Percentiles rank a stretch among this genome's conserved stretches.
Conservation (phyloP, 2,797 vertebrate genomes). For the Notamacropus eugenii region DNA sequence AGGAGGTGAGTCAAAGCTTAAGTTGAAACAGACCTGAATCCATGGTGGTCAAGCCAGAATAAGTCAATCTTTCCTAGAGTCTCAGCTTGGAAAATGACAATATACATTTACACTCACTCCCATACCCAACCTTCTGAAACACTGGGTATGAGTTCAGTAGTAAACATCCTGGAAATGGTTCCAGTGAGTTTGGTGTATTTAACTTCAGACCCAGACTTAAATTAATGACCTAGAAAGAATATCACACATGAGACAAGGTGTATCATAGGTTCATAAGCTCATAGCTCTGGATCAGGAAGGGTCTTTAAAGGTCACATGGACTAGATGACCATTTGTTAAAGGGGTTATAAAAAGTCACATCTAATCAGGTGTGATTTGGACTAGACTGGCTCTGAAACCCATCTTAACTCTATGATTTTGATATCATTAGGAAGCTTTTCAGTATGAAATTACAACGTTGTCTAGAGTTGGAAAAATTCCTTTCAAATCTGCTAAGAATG, state of each 20-base stretch:
- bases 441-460: not conserved
- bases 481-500: not conserved
- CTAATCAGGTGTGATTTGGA: not conserved
- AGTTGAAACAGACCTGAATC: not conserved
- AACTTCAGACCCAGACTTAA: not conserved
- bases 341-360: not conserved
- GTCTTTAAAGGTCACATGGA: not conserved
- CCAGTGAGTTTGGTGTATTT: not conserved
- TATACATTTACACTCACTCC: not conserved
- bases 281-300: not conserved
- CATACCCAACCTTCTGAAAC: not conserved
- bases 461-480: not conserved
- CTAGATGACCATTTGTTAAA: not conserved
- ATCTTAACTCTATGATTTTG: not conserved
- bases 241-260: not conserved
- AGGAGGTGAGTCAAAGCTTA: not conserved
- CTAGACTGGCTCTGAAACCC: not conserved
- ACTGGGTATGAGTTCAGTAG: not conserved
- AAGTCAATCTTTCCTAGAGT: not conserved
- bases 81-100: not conserved
- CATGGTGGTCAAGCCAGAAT: not conserved
- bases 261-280: not conserved
- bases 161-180: not conserved
- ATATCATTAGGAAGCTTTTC: not conserved
- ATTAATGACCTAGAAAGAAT: not conserved